A percentile compares a stretch with the other conserved stretches of the same genome.
Conservation (phyloP, 2,888 invertebrate genomes). For the Campoplex capitator region DNA sequence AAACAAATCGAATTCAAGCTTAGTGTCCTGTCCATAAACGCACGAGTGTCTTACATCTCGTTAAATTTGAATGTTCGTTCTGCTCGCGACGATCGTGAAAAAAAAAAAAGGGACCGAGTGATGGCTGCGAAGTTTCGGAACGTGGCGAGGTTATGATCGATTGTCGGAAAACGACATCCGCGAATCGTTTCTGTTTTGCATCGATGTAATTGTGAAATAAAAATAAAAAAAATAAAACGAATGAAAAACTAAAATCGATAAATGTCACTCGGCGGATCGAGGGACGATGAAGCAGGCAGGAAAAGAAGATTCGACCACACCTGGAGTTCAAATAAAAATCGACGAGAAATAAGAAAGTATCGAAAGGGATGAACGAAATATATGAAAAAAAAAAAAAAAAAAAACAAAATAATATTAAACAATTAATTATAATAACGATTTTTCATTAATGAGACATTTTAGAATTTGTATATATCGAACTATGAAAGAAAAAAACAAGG, state of each 20-base stretch:
- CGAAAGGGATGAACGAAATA: slow-evolving; percentile 52
- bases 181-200: neutral
- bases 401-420: slow-evolving; percentile 61
- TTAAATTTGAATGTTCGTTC: neutral
- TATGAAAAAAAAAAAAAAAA: slow-evolving; percentile 58
- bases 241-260: neutral
- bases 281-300: neutral
- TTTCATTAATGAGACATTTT: slow-evolving; percentile 82
- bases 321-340: slow-evolving; percentile 54
- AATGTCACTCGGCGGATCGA: slow-evolving; percentile 1
- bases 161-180: neutral
- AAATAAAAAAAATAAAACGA: neutral
- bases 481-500: slow-evolving; percentile 74
- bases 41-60: neutral
- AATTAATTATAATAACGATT: slow-evolving; percentile 73
- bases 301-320: slow-evolving; percentile 38
- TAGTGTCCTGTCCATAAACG: neutral
- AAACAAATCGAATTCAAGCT: slow-evolving; percentile 37
- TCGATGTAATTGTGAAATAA: slow-evolving; percentile 11
- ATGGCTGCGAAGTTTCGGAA: neutral
- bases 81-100: slow-evolving; percentile 1
- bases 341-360: slow-evolving; percentile 34
- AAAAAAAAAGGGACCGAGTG: slow-evolving; percentile 23
- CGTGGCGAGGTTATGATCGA: neutral
- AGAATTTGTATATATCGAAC: slow-evolving; percentile 83